phyloP scores from a whole-genome alignment of 2,113 vertebrate species.

The Charina bottae region DNA sequence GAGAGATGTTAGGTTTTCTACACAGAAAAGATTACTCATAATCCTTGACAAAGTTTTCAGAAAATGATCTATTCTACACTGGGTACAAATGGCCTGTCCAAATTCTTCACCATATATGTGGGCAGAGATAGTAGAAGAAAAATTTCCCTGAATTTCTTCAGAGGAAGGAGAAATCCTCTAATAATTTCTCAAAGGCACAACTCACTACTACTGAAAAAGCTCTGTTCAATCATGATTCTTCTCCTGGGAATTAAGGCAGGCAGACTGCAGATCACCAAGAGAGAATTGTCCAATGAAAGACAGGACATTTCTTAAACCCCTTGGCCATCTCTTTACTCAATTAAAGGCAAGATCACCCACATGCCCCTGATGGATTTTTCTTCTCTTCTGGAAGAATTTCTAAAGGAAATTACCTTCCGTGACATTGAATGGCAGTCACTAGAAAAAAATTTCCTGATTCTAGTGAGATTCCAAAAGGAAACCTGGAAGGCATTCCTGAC shows the following conservation, averaged over 20 bases:
- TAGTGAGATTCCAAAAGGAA: not conserved
- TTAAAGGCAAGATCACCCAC: not conserved
- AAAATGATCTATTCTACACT: not conserved
- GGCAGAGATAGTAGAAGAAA: not conserved
- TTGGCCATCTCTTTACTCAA: not conserved
- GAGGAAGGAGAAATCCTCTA: not conserved
- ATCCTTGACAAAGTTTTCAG: not conserved
- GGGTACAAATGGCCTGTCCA: not conserved
- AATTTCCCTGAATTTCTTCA: not conserved
- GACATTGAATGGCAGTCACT: not conserved
- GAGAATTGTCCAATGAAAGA: not conserved
- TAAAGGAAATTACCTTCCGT: not conserved
- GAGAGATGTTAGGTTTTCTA: not conserved
- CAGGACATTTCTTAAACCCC: not conserved
- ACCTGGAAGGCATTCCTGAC: not conserved
- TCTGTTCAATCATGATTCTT: not conserved
- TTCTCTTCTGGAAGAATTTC: not conserved
- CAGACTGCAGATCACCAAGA: not conserved
- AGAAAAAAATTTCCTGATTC: fast-evolving
- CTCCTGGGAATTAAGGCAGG: not conserved
- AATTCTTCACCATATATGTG: not conserved
- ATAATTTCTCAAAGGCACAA: not conserved
- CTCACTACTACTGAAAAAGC: not conserved
- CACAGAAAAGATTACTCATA: not conserved
- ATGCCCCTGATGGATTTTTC: not conserved